phyloP scores from a whole-genome alignment of 2,113 vertebrate genomes.

The Psephotus haematonotus region DNA sequence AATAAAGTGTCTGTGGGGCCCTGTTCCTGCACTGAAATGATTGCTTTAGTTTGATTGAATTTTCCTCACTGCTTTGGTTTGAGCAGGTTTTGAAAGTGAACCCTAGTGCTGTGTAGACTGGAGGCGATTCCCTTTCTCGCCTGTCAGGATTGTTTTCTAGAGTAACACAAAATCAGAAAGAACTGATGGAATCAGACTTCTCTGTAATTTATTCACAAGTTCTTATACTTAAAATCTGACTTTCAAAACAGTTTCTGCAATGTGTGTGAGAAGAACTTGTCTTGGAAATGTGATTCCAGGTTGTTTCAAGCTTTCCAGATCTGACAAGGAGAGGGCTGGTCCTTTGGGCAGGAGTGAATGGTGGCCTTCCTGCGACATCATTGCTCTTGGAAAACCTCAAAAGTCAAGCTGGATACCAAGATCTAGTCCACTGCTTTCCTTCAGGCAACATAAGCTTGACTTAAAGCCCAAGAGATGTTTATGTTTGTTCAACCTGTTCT shows the following conservation, averaged over 20 bases:
- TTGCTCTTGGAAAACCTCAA: neutral
- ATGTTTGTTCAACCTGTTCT: neutral
- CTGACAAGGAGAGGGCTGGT: neutral
- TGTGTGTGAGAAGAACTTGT: neutral
- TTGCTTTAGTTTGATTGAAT: neutral
- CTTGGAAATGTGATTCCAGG: neutral
- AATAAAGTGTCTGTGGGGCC: neutral
- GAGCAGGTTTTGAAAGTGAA: neutral
- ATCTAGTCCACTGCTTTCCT: neutral
- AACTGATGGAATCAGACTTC: neutral
- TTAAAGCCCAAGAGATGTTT: neutral
- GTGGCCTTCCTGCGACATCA: neutral
- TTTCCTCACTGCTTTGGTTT: neutral
- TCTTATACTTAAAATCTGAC: neutral
- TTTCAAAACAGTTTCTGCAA: neutral
- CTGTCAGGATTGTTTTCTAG: neutral
- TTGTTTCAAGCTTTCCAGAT: neutral
- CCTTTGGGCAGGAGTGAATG: neutral
- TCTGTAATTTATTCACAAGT: neutral
- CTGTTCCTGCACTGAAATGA: neutral
- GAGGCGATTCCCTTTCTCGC: neutral
- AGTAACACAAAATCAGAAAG: neutral
- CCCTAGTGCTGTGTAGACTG: rapidly evolving
- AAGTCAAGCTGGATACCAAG: neutral
- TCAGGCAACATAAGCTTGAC: neutral